Percentiles rank a stretch among this genome's conserved stretches.
These are phyloP conservation scores for Spea bombifrons DNA, from an alignment of 2,113 vertebrate genomes.

Conservation along the genomic window DNA sequence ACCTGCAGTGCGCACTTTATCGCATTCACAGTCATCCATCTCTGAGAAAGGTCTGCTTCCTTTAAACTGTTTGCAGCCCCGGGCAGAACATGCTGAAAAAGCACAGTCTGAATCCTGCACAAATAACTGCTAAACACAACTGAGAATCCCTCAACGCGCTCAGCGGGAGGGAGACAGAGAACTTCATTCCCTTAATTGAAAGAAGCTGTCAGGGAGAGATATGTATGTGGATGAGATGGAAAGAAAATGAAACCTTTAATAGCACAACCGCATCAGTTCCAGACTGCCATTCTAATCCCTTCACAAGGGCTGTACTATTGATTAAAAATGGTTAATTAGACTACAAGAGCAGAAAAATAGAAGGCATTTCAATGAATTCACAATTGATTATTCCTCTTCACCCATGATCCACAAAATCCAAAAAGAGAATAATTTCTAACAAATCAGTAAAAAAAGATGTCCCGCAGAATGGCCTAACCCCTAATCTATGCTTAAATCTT, in stretches of 20 bases:
- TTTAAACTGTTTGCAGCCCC: slow-evolving; percentile 35
- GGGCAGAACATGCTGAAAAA: slow-evolving; percentile 31
- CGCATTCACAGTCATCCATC: background rate
- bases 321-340: no score
- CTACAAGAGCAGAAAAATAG: no score
- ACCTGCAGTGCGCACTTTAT: background rate
- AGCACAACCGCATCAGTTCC: background rate
- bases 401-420: no score
- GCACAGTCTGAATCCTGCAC: slow-evolving; percentile 34
- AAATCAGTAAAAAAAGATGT: no score
- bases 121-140: slow-evolving; percentile 42
- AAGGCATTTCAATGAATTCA: no score
- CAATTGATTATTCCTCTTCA: no score
- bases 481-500: no score
- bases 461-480: no score
- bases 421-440: no score
- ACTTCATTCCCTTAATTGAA: slow-evolving; percentile 37
- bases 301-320: background rate
- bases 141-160: slow-evolving; percentile 18
- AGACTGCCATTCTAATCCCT: background rate
- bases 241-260: background rate
- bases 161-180: slow-evolving; percentile 25
- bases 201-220: slow-evolving; percentile 14
- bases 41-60: background rate
- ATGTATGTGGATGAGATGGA: background rate